phyloP scores from a whole-genome alignment of 2,888 invertebrate species.

The Ophion costatus region DNA sequence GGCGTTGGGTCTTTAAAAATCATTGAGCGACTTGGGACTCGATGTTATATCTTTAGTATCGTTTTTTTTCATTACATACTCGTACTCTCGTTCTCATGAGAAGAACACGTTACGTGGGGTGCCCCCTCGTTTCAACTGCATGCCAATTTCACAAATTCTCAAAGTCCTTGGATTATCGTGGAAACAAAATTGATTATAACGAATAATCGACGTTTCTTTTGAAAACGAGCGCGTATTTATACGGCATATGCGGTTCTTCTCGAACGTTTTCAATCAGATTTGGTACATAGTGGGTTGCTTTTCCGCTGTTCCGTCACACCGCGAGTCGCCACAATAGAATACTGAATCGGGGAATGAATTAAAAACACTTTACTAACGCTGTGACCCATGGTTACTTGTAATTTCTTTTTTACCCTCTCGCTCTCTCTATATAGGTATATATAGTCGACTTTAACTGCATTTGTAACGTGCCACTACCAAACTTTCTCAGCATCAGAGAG shows the following conservation, averaged over 20 bases:
- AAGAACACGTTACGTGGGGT: slow-evolving; percentile 24
- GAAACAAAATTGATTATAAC: slow-evolving; percentile 67
- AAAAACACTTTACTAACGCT: slow-evolving; percentile 70
- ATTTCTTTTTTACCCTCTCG: slow-evolving; percentile 14
- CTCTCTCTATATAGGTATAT: slow-evolving; percentile 15
- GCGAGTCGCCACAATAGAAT: slow-evolving; percentile 78
- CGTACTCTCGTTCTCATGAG: slow-evolving; percentile 32
- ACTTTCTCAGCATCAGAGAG: slow-evolving; percentile 72
- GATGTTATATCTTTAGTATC: slow-evolving; percentile 31
- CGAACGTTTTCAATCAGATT: slow-evolving; percentile 37
- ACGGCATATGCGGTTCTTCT: slow-evolving; percentile 18
- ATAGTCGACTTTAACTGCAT: slow-evolving; percentile 70
- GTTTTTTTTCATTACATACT: slow-evolving; percentile 1
- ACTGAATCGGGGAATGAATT: slow-evolving; percentile 83
- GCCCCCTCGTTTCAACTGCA: slow-evolving; percentile 54
- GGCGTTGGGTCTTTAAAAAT: slow-evolving; percentile 38
- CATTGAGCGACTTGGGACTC: slow-evolving; percentile 43
- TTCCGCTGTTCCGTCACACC: slow-evolving; percentile 67
- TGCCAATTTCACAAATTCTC: slow-evolving; percentile 73
- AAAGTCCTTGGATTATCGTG: slow-evolving; percentile 59
- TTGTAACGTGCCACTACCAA: slow-evolving; percentile 76
- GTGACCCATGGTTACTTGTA: slow-evolving; percentile 63
- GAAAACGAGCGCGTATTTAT: slow-evolving; percentile 13
- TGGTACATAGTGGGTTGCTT: slow-evolving; percentile 33
- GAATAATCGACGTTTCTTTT: neutral